phyloP scores from a whole-genome alignment of 2,797 vertebrate species.

The Intellagama lesueurii region DNA sequence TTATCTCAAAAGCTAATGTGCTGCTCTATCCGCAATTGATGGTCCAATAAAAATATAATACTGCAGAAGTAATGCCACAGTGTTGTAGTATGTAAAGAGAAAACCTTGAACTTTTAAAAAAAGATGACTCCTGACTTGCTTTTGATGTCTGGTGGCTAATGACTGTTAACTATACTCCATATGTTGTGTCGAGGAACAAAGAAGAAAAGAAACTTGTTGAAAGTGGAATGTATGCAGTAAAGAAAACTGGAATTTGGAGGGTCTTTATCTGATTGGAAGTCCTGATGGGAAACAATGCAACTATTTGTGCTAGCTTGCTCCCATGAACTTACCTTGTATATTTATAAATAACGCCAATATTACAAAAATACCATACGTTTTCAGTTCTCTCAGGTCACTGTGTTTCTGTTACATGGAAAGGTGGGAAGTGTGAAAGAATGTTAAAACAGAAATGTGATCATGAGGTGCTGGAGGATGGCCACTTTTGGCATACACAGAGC shows the following conservation, averaged over 20 bases:
- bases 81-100: background rate
- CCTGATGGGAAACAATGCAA: background rate
- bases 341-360: constrained; percentile 4
- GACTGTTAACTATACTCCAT: background rate
- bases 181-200: background rate
- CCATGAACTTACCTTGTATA: background rate
- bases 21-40: background rate
- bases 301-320: background rate
- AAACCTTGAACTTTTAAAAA: background rate
- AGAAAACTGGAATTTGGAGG: background rate
- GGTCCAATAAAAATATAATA: background rate
- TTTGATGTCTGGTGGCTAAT: background rate
- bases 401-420: background rate
- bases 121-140: background rate
- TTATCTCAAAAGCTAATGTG: background rate
- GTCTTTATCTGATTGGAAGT: background rate
- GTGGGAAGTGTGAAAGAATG: background rate
- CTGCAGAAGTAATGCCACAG: background rate
- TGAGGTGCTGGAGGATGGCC: background rate
- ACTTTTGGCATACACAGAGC: background rate
- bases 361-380: background rate
- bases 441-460: background rate
- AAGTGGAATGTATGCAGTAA: background rate
- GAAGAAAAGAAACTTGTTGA: background rate
- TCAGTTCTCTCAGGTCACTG: background rate